Percentiles rank a stretch among this genome's conserved stretches.
phyloP scores from a whole-genome alignment of 2,797 vertebrate genomes.

The Micromesistius poutassou region DNA sequence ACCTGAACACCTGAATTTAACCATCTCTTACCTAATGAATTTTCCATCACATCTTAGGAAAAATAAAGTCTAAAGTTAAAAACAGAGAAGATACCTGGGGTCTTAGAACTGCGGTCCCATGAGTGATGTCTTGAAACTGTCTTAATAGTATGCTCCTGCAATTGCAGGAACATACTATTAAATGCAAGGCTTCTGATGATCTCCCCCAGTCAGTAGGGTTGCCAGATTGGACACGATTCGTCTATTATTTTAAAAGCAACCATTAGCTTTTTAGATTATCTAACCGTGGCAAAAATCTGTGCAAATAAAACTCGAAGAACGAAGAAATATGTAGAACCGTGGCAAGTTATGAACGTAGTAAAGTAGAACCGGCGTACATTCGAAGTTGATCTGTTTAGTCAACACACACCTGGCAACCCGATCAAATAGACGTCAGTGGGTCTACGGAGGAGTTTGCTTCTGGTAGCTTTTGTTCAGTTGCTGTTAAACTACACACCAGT shows the following conservation, averaged over 20 bases:
- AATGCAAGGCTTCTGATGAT: too few species aligned
- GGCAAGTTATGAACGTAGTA: not conserved
- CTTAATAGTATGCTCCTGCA: too few species aligned
- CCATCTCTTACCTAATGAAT: too few species aligned
- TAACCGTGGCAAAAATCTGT: not conserved
- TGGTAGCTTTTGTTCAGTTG: slow-evolving; percentile 57
- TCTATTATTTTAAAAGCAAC: not conserved
- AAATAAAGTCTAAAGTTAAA: too few species aligned
- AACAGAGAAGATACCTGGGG: too few species aligned
- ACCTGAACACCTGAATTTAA: too few species aligned
- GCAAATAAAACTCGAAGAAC: not conserved
- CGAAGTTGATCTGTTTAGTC: not conserved
- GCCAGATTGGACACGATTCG: not conserved
- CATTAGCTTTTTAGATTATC: not conserved
- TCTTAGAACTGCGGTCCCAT: too few species aligned
- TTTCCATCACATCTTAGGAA: too few species aligned
- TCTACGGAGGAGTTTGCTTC: slow-evolving; percentile 50
- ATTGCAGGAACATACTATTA: too few species aligned
- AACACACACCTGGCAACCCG: slow-evolving; percentile 42
- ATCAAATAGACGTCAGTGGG: slow-evolving; percentile 54
- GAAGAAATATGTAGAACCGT: not conserved
- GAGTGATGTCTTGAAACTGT: too few species aligned
- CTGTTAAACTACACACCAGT: not conserved
- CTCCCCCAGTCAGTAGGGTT: not conserved
- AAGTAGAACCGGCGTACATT: not conserved